Evolutionary conservation across 1,140 invertebrate species (phyloP), one percentile per base, ranked within the genome.

Genomic region (Bombyx mandarina): DNA sequence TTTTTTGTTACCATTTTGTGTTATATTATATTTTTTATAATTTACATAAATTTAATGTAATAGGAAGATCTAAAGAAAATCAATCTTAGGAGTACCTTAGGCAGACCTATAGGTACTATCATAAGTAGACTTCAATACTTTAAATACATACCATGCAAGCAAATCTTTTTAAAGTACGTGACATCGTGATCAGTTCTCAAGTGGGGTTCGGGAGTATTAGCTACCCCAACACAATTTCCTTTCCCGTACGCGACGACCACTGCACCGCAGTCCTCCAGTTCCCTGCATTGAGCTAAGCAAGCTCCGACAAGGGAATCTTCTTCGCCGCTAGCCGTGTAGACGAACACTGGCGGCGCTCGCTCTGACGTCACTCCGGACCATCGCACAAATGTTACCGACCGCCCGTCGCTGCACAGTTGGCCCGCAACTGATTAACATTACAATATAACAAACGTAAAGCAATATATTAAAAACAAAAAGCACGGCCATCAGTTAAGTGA

Each of bases 111-210:
- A 18, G 12, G 12, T 18, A 18, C 0, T 18, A 18, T 18, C 12
- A 18, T 18, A 18, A 18, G 26, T 35, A 3, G 26, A 26, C 26
- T n/a, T 43, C 3, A 12, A 50, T 12, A 22, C 10, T 8, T 51
- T 26, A 6, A 35, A 7, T 35, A 51, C 80, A 63, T 62, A 87
- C 86, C 56, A 70, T 75, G 62, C 48, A 86, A 59, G 57, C 85
- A 89, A 57, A 76, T 75, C 70, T 86, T 89, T 52, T 77, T 79
- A 59, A 88, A 89, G 58, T 79, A 86, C 12, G 79, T 77, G 10
- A 77, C 77, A 62, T 88, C 85, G 54, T 81, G 80, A 57, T 88
- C 83, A 1, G 69, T 52, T 8, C 62, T 62, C 6, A 88, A 69
- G 10, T 68, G 60, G 10, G 67, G 57, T n/a, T 67, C 62, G 1